Base-by-base conservation (phyloP, 2,113 vertebrate genomes). In the Andinoacara biseriatus region DNA sequence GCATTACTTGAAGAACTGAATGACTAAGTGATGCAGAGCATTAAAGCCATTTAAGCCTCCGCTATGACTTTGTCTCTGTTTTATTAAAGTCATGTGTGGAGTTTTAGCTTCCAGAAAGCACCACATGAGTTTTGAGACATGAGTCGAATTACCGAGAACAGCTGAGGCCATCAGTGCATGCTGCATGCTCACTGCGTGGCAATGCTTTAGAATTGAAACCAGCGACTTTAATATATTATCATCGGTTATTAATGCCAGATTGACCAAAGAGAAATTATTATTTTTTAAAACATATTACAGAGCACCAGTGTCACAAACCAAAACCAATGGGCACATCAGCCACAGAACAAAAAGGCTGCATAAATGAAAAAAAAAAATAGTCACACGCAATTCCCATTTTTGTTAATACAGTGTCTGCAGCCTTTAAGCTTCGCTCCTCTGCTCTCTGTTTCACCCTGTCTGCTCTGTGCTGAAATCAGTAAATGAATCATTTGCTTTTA, bases 1-100 rank as follows among this genome's bases (percentile, higher is more conserved):
- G 65, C 43, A 31, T 72, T 72, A 72, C 24, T 72, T 52, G 43
- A 72, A 52, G 65, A 72, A 72, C 24, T 31, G 43, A 69, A 49
- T 69, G 15, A 49, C 65, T 29, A 69, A 69, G 24, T 20, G 43
- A 52, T 72, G 17, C 31, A n/a, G 43, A 72, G 43, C 65, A 72
- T 72, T 52, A 72, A 46, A 52, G 43, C 10, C 17, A 49, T 49
- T 49, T 49, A 17, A 49, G 15, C 15, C 17, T 49, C 46, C 46
- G 52, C 43, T 72, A 49, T 49, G 24, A 72, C 65, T 52, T 72
- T 72, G 5, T 17, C 43, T 72, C 65, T 72, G 65, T 52, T 52
- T 72, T 72, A 72, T 72, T 52, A 72, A 72, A 52, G 17, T 20
- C 65, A 72, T 8, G 43, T 72, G 65, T n/a, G 17, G 43, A 49